Evolutionary conservation across 2,888 invertebrate species (phyloP).

Genomic region (Catocala nupta): DNA sequence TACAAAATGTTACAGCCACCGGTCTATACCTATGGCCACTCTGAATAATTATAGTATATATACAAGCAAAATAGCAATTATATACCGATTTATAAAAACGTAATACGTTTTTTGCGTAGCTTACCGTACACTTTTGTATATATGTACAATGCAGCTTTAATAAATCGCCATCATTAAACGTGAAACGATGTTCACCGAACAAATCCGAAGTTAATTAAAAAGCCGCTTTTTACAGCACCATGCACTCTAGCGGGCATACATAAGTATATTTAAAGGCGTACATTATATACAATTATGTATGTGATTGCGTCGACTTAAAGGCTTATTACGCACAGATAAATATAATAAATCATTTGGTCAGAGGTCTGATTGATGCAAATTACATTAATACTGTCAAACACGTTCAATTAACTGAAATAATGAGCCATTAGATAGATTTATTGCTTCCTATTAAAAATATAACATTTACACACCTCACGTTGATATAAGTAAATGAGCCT

Average conservation of each 20-base stretch:
- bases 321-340: constrained; percentile 15
- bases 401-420: constrained; percentile 37
- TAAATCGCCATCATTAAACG: constrained; percentile 10
- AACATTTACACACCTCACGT: constrained; percentile 15
- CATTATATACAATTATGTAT: no score
- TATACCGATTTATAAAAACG: no score
- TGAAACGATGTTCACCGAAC: constrained; percentile 21
- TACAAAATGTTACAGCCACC: no score
- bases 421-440: constrained; percentile 47
- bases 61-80: no score
- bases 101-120: not conserved
- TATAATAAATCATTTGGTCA: constrained; percentile 38
- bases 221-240: not conserved
- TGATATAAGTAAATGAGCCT: constrained; percentile 1
- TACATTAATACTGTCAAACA: constrained; percentile 46
- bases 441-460: constrained; percentile 40
- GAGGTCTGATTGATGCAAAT: constrained; percentile 44
- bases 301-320: constrained; percentile 1
- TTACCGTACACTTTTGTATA: not conserved
- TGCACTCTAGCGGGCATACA: not conserved
- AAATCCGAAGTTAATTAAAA: constrained; percentile 33
- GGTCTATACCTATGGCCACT: no score
- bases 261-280: no score
- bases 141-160: not conserved
- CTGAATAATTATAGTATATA: no score